phyloP scores from a whole-genome alignment of 1,140 invertebrate genomes.

The Penaeus japonicus region DNA sequence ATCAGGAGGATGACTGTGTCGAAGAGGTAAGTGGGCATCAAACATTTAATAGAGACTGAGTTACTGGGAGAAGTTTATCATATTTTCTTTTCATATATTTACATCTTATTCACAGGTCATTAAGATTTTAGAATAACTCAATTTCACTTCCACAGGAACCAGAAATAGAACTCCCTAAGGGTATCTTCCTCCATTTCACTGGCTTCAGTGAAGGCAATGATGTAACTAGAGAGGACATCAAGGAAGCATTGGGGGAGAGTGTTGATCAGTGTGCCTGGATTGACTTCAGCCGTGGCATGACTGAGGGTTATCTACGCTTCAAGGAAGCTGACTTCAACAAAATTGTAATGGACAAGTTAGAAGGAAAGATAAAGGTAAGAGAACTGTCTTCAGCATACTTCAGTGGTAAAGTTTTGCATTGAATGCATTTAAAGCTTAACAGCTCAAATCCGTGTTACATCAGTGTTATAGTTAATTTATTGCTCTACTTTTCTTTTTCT shows the following conservation, averaged over 20 bases:
- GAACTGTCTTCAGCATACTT: too few species aligned
- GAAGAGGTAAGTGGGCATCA: conserved; percentile 65
- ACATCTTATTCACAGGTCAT: conserved; percentile 21
- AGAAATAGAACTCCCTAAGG: conserved; percentile 70
- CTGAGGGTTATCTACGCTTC: conserved; percentile 76
- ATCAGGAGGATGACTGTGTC: conserved; percentile 63
- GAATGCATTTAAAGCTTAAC: not conserved
- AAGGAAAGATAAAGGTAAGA: conserved; percentile 53
- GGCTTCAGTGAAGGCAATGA: conserved; percentile 71
- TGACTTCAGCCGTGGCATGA: conserved; percentile 77
- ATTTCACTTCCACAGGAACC: conserved; percentile 19
- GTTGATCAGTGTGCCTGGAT: conserved; percentile 76
- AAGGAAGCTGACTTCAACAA: conserved; percentile 75
- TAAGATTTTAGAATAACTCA: not conserved
- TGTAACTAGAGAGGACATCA: conserved; percentile 73
- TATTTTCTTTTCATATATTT: not conserved
- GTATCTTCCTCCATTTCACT: conserved; percentile 74
- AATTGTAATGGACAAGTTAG: conserved; percentile 72
- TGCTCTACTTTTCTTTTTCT: not conserved
- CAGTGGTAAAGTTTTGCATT: not conserved
- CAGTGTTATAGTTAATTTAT: not conserved
- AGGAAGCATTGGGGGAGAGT: conserved; percentile 71
- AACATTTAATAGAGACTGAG: conserved; percentile 53
- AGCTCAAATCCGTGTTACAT: not conserved
- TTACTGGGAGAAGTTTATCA: not conserved